These are phyloP conservation scores for Myrmophylax atrothorax DNA, from an alignment of 2,113 vertebrate species.

Conservation along the genomic window DNA sequence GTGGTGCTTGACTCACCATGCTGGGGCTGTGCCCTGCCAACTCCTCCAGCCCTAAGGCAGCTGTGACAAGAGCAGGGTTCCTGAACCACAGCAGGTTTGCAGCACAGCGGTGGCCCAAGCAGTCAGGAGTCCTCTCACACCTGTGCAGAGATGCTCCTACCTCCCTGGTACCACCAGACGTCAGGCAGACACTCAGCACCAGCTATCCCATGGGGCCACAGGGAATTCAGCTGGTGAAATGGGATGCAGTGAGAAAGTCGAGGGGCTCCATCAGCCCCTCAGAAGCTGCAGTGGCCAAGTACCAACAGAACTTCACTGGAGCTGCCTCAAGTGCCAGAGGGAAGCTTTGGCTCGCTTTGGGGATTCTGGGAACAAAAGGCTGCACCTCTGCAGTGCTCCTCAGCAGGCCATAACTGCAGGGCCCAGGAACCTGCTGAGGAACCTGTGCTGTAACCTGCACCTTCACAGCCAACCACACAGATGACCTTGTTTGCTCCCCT, in stretches of 20 bases:
- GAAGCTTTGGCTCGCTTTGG: accelerated
- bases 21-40: not conserved
- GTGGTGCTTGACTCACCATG: accelerated
- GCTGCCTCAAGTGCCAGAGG: too few species aligned
- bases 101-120: not conserved
- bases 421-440: not conserved
- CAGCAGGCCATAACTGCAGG: accelerated
- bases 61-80: not conserved
- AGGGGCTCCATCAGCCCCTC: not conserved
- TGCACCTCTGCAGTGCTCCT: accelerated
- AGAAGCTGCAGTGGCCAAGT: not conserved
- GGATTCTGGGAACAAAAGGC: not conserved
- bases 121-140: not conserved
- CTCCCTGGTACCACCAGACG: accelerated
- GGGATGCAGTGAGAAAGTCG: accelerated
- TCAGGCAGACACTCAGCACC: not conserved
- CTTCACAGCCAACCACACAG: accelerated
- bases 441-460: accelerated
- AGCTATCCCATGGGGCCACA: not conserved
- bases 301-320: not conserved
- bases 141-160: not conserved
- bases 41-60: not conserved
- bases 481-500: accelerated
- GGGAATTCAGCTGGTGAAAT: accelerated
- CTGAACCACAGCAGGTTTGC: not conserved